A percentile compares a stretch with the other conserved stretches of the same genome.
Conservation (phyloP, 1,140 invertebrate species). For the Danaus plexippus region DNA sequence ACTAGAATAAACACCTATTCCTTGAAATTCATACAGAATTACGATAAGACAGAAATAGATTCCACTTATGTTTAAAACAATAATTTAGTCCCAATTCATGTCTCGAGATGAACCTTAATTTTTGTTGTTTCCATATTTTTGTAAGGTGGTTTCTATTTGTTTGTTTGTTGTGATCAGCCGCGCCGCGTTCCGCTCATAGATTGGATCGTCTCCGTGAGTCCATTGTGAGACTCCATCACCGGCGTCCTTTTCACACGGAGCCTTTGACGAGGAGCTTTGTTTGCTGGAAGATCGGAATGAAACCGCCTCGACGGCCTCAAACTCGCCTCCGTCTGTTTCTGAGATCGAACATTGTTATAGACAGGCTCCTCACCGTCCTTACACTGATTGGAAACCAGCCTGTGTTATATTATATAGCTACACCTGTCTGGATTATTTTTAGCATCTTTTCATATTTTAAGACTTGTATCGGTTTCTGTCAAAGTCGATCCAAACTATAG, state of each 20-base stretch:
- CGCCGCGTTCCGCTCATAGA: conserved; percentile 10
- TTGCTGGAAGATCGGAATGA: conserved; percentile 63
- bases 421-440: not conserved
- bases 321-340: conserved; percentile 36
- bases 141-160: too few relatives aligned
- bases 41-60: too few relatives aligned
- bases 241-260: conserved; percentile 67
- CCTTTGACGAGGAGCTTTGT: conserved; percentile 66
- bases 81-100: too few relatives aligned
- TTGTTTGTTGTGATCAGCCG: too few relatives aligned
- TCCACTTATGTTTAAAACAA: too few relatives aligned
- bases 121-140: too few relatives aligned
- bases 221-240: conserved; percentile 69
- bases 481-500: not conserved
- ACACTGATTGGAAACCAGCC: conserved; percentile 15
- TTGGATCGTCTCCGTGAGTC: conserved; percentile 43
- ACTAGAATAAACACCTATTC: too few relatives aligned
- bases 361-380: conserved; percentile 8
- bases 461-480: not conserved
- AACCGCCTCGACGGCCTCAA: conserved; percentile 34
- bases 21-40: too few relatives aligned
- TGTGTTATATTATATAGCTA: conserved; percentile 3
- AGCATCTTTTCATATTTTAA: not conserved
- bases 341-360: conserved; percentile 34
- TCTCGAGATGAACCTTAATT: too few relatives aligned